These are phyloP conservation scores for Sitodiplosis mosellana DNA, from an alignment of 1,140 invertebrate genomes.

Conservation along the genomic window DNA sequence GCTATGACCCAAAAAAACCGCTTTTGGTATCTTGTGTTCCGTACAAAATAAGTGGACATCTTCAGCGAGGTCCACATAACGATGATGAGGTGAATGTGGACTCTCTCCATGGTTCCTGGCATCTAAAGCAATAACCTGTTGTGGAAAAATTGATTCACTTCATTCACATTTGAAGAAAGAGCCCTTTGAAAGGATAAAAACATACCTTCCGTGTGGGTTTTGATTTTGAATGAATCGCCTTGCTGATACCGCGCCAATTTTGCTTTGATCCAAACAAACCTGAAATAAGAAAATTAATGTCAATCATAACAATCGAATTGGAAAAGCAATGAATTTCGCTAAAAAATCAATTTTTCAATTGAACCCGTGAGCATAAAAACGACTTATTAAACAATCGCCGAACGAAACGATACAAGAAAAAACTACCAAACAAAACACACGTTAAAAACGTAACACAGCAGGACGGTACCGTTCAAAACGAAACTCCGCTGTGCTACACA, in stretches of 20 bases:
- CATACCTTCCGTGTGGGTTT: slow-evolving; percentile 34
- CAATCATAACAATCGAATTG: too few species aligned
- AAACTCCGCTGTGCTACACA: too few species aligned
- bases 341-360: too few species aligned
- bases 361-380: too few species aligned
- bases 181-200: slow-evolving; percentile 3
- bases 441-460: too few species aligned
- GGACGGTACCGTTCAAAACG: too few species aligned
- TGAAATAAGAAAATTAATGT: too few species aligned
- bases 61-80: slow-evolving; percentile 47
- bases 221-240: slow-evolving; percentile 43
- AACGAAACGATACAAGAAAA: too few species aligned
- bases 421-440: too few species aligned
- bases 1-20: slow-evolving; percentile 65
- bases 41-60: slow-evolving; percentile 50
- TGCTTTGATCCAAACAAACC: slow-evolving; percentile 59
- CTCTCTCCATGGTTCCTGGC: slow-evolving; percentile 84
- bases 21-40: slow-evolving; percentile 33
- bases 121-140: slow-evolving; percentile 60
- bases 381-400: too few species aligned
- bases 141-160: background rate
- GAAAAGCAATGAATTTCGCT: too few species aligned
- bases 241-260: slow-evolving; percentile 69
- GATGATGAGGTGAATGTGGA: slow-evolving; percentile 50
- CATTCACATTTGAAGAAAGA: background rate